Evolutionary conservation across 1,140 invertebrate genomes (phyloP).

Genomic region (Philopotamus ludificatus): DNA sequence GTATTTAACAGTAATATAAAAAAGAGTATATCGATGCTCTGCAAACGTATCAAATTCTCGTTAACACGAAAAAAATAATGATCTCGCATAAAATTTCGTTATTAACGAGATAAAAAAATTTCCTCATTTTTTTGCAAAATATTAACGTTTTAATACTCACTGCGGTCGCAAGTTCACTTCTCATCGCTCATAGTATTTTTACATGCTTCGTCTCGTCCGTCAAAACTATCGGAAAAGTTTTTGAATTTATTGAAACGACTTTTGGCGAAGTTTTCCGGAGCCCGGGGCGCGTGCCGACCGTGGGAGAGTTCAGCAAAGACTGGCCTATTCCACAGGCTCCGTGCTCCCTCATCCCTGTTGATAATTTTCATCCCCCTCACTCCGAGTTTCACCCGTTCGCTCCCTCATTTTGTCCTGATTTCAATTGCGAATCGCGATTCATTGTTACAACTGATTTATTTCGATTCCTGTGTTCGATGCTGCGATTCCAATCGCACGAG

Average conservation of each 20-base stretch:
- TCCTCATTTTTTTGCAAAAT: too few species aligned
- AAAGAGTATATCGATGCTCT: too few species aligned
- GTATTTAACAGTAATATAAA: too few species aligned
- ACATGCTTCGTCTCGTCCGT: too few species aligned
- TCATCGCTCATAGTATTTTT: too few species aligned
- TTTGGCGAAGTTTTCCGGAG: not conserved
- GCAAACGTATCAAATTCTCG: too few species aligned
- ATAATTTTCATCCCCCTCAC: conserved; percentile 14
- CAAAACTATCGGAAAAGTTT: not conserved
- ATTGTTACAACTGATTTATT: conserved; percentile 25
- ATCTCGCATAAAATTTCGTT: too few species aligned
- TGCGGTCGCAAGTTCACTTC: too few species aligned
- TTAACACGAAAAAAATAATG: too few species aligned
- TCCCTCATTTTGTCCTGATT: conserved; percentile 6
- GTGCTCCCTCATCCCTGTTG: not conserved
- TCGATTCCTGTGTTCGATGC: not conserved
- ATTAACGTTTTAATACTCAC: too few species aligned
- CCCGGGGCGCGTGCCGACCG: conserved; percentile 1
- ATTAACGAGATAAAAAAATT: too few species aligned
- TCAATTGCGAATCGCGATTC: conserved; percentile 19
- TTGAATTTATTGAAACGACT: not conserved
- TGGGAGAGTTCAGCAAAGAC: not conserved
- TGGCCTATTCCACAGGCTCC: not conserved
- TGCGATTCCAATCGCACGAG: not conserved
- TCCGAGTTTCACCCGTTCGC: not conserved